These are phyloP conservation scores for Neodiprion virginianus DNA, from an alignment of 1,140 invertebrate species.

Conservation along the genomic window DNA sequence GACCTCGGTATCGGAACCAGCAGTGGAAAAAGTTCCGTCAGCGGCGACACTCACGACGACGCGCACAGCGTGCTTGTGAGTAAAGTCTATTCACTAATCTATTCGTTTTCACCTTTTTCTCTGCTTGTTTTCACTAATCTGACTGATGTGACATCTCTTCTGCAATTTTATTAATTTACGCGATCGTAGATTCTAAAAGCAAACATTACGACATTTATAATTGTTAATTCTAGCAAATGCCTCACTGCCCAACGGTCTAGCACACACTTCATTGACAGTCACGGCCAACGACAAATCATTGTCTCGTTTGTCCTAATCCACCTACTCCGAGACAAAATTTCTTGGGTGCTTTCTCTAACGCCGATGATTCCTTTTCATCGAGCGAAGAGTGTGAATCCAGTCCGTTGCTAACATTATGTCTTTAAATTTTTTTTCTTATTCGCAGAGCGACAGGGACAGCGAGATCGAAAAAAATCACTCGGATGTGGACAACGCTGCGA, in stretches of 20 bases:
- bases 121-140: neutral
- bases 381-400: neutral
- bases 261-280: no score
- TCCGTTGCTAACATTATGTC: constrained; percentile 12
- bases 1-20: constrained; percentile 82
- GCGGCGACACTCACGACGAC: constrained; percentile 74
- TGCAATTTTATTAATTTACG: no score
- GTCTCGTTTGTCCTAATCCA: constrained; percentile 9
- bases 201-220: no score
- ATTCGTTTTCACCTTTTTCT: neutral
- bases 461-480: constrained; percentile 71
- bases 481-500: constrained; percentile 63
- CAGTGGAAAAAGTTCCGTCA: constrained; percentile 76
- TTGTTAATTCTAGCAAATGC: no score
- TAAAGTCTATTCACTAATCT: constrained; percentile 26
- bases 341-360: neutral
- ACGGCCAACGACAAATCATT: neutral
- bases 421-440: constrained; percentile 29
- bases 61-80: constrained; percentile 74
- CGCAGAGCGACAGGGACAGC: constrained; percentile 69
- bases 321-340: neutral
- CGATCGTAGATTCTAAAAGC: no score
- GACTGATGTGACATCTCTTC: no score
- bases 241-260: no score
- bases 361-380: neutral